A percentile compares a stretch with the other conserved stretches of the same genome.
Evolutionary conservation across 1,140 invertebrate species (phyloP).

Genomic region (Caenorhabditis inopinata): DNA sequence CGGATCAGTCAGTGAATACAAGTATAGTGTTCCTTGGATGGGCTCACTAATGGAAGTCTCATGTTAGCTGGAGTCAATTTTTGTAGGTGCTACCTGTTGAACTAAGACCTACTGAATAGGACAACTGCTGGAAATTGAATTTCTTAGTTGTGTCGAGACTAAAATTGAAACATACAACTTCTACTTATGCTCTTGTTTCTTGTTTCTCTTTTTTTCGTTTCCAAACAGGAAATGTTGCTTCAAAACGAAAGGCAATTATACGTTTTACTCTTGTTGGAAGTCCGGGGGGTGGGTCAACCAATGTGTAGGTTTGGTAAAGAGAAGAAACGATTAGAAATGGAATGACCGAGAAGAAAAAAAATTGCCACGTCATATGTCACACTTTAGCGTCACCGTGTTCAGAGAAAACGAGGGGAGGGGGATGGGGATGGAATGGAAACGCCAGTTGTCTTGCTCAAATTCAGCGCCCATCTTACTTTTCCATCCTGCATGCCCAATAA

Average conservation of each 20-base stretch:
- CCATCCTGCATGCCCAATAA: neutral
- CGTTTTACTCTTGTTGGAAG: neutral
- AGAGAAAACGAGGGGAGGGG: neutral
- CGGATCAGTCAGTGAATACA: too few relatives aligned
- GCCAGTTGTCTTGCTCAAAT: conserved; percentile 8
- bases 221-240: conserved; percentile 23
- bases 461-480: conserved; percentile 15
- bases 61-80: neutral
- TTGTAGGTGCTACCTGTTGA: neutral
- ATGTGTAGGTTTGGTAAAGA: neutral
- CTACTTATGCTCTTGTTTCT: neutral
- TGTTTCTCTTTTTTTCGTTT: neutral
- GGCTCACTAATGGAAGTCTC: too few relatives aligned
- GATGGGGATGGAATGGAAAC: neutral
- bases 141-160: neutral
- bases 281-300: neutral
- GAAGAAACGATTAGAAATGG: neutral
- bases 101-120: neutral
- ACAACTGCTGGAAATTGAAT: neutral
- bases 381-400: neutral
- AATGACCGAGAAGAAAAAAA: neutral
- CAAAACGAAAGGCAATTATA: conserved; percentile 25
- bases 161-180: conserved; percentile 9
- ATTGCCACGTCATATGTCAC: conserved; percentile 24
- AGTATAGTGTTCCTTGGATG: too few relatives aligned